Base-by-base conservation (phyloP, 1,140 invertebrate species). In the Halyomorpha halys region DNA sequence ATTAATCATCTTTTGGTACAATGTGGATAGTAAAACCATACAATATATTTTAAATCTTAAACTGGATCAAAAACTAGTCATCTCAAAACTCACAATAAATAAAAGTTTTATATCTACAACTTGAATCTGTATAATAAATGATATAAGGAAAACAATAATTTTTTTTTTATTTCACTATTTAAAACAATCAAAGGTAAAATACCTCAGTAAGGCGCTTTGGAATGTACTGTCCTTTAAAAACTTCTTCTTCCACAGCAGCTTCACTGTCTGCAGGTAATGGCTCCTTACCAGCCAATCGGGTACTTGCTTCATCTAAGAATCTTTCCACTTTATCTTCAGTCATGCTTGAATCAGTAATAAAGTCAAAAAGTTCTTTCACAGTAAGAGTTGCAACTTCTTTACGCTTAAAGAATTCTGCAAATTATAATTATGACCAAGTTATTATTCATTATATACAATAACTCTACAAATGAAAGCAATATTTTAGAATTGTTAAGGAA, bases 221-320 rank as follows among this genome's bases (percentile, higher is more conserved):
- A 74, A 99, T 98, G 72, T 86, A 98, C 14, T 87, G 83, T 73
- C 93, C 85, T 72, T 96, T 94, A 75, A 99, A 99, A 34, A 97
- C 90, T 76, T 94, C 83, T 69, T 90, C 86, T 70, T 91, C 86
- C 66, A 91, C 80, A 76, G 89, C 76, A 68, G 89, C 82, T 65
- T 87, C 82, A 19, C 82, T 80, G 53, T 83, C 82, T 68, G 84
- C 77, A 61, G 84, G 79, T 59, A 82, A 77, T 67, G 81, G 78
- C 66, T 79, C 76, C 59, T 80, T 75, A 65, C 83, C 76, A 2
- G 81, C 78, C 16, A 83, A 83, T 67, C 79, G 78, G 67, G 86
- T 82, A 2, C 87, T 83, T 49, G 91, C 77, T 69, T 76, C 77
- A 68, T 91, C 84, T 49, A 93, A 75, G 72, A 85, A 88, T 66